Percentiles rank a stretch among this genome's conserved stretches.
These are phyloP conservation scores for Nineta flava DNA, from an alignment of 2,888 invertebrate genomes.

Conservation along the genomic window DNA sequence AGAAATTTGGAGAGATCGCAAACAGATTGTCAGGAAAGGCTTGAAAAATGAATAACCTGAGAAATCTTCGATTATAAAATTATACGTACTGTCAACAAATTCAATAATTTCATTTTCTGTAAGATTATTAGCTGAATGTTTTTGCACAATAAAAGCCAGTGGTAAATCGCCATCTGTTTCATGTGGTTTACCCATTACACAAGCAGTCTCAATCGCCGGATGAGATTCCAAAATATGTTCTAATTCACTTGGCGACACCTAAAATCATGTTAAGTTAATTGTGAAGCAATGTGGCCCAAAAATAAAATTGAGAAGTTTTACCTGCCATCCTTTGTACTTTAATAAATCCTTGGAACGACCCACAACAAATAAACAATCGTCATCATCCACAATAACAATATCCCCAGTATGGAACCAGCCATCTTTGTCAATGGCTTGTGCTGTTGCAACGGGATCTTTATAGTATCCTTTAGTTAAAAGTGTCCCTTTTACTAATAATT, in stretches of 20 bases:
- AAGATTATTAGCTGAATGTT: background rate
- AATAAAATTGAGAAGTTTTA: background rate
- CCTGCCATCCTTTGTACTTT: background rate
- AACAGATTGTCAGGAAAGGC: no score
- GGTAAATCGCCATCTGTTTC: constrained; percentile 1
- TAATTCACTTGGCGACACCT: background rate
- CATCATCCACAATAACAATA: background rate
- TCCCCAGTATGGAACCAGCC: constrained; percentile 1
- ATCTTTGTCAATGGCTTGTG: background rate
- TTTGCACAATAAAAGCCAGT: background rate
- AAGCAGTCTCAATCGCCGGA: background rate
- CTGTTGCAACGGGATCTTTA: background rate
- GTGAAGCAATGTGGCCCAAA: background rate
- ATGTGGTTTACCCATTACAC: background rate
- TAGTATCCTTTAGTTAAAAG: background rate
- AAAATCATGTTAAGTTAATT: background rate
- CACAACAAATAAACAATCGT: constrained; percentile 1
- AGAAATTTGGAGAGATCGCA: no score
- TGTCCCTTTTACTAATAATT: background rate
- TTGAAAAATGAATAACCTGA: no score
- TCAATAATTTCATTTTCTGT: constrained; percentile 1
- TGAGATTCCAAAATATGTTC: background rate
- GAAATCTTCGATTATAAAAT: no score
- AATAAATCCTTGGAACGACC: background rate
- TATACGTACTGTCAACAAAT: background rate